phyloP scores from a whole-genome alignment of 2,113 vertebrate species.

The Aspidoscelis tigris region DNA sequence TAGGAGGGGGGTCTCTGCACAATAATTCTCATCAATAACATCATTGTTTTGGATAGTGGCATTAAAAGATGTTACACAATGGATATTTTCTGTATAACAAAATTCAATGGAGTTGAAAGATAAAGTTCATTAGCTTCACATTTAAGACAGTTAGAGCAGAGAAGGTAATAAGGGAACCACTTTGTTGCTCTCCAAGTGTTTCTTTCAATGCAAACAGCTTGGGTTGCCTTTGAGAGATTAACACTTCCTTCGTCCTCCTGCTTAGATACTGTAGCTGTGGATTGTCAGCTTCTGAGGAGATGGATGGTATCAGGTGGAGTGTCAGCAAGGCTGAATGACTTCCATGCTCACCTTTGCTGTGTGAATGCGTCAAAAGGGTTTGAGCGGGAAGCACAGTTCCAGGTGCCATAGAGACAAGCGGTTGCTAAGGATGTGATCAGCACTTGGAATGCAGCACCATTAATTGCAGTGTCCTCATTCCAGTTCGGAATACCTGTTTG shows the following conservation, averaged over 20 bases:
- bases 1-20: neutral
- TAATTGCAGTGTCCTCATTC: conserved; percentile 79
- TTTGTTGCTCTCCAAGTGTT: conserved; percentile 46
- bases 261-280: conserved; percentile 38
- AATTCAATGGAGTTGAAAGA: conserved; percentile 58
- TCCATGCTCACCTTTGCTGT: conserved; percentile 49
- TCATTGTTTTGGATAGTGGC: conserved; percentile 55
- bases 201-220: conserved; percentile 46
- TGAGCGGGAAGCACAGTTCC: conserved; percentile 39
- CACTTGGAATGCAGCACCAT: conserved; percentile 63
- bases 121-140: conserved; percentile 61
- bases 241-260: conserved; percentile 26
- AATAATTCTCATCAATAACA: conserved; percentile 18
- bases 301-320: conserved; percentile 41
- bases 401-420: conserved; percentile 61
- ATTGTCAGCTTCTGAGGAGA: neutral
- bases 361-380: conserved; percentile 54
- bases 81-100: conserved; percentile 50
- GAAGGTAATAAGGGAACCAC: conserved; percentile 34
- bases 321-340: conserved; percentile 50
- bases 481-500: conserved; percentile 74
- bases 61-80: conserved; percentile 44
- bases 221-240: conserved; percentile 18
- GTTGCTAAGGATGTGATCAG: conserved; percentile 81
- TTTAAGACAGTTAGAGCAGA: conserved; percentile 58